These are phyloP conservation scores for Calidris pugnax DNA, from an alignment of 2,113 vertebrate species.

Conservation along the genomic window DNA sequence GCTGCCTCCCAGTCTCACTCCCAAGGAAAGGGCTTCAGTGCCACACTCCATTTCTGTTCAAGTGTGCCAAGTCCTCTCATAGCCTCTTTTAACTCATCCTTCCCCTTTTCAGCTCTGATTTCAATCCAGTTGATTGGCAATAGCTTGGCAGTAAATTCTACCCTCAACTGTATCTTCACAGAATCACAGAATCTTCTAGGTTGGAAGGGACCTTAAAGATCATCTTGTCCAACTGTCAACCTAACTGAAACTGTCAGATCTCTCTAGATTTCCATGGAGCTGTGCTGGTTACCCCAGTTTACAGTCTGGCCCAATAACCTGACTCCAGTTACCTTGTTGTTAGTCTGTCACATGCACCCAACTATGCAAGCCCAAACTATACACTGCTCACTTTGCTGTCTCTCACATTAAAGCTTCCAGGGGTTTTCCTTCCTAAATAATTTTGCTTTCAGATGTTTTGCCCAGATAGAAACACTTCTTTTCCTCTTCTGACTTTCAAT, in stretches of 20 bases:
- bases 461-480: neutral
- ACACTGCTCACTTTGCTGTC: neutral
- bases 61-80: neutral
- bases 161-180: neutral
- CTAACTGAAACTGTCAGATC: neutral
- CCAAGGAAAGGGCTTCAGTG: neutral
- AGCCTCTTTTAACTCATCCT: neutral
- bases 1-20: neutral
- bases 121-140: neutral
- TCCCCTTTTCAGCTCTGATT: neutral
- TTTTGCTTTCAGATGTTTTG: slow-evolving; percentile 3
- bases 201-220: no score
- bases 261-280: neutral
- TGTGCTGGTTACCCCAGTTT: neutral
- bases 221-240: no score
- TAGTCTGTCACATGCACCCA: neutral
- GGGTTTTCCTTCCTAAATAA: neutral
- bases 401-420: neutral
- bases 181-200: no score
- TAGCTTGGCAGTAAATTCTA: neutral
- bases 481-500: neutral
- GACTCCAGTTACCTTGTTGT: neutral
- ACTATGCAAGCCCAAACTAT: neutral
- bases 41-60: neutral
- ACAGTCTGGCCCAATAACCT: neutral